Base-by-base conservation (phyloP, 2,113 vertebrate genomes). In the Triplophysa siluroides region DNA sequence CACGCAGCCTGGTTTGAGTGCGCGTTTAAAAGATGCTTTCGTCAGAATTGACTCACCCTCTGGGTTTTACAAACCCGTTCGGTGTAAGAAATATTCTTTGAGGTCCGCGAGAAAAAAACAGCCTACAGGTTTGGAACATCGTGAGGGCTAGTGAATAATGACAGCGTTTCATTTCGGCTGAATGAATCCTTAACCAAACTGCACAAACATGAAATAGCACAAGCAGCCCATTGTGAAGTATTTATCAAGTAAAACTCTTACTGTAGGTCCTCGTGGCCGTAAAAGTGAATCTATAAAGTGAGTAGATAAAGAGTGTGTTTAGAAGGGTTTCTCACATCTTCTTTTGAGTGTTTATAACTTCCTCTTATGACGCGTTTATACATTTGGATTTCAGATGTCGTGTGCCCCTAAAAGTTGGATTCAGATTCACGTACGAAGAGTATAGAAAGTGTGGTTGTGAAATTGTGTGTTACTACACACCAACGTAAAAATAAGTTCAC, bases 1-100 rank as follows among this genome's bases (percentile, higher is more conserved):
- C 97, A 0, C 94, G 96, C 83, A 98, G 96, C 90, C 94, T 98
- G 0, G 96, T 99, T 78, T 93, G 87, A 92, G 45, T 24, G 73
- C 24, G 26, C 47, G 26, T 16, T 41, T 47, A 62, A 7, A 43
- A 33, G 56, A 23, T 12, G 38, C 45, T 43, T 5, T 26, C 56
- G 26, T 33, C 13, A 19, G 33, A 16, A 60, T 73, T 75, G 41
- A 23, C 8, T 41, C 26, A 60, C 11, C 19, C 54, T 23, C 29
- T 21, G 33, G 56, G 52, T 41, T 5, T 41, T 23, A 4, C 52
- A 58, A 58, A 72, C 19, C 19, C 33, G 0, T 38, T 6, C 8
- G 33, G 33, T 21, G 10, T 2, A 65, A n/a, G 38, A 11, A n/a
- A 45, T 33, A 5, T 6, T 68, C 8, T 68, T 24, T 68, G 23